Base-by-base conservation (phyloP, 2,888 invertebrate species). In the Drosophila yooni region DNA sequence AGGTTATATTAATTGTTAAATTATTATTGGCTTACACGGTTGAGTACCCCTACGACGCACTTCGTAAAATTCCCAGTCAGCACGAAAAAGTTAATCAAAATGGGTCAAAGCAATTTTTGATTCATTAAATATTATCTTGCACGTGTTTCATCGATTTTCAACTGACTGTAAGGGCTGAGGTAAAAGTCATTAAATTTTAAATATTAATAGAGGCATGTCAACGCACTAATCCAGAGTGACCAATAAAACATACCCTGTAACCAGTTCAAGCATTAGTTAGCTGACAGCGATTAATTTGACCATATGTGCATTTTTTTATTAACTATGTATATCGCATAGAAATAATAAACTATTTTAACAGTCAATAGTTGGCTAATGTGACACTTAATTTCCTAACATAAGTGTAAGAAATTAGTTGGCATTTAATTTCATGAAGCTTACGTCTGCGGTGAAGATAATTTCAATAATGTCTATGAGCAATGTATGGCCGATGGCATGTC, bases 121-220 rank as follows among this genome's bases (percentile, higher is more conserved):
- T 50, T 31, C 50, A 63, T 76, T 2, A 76, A 58, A 40, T 54
- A 51, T 63, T 18, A 31, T 25, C n/a, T 29, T 31, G 27, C 54
- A 63, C 46, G 33, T 70, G 31, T 36, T 53, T 50, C 8, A 43
- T 15, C 18, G 69, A 34, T 70, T 36, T n/a, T 34, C n/a, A 40
- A 18, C 21, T 10, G 6, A 27, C 50, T 7, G 40, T 48, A 3
- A 54, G 11, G 15, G 7, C n/a, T 38, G 33, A 46, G 29, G 51
- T 57, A 38, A 56, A 52, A 18, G 13, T 5, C 33, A 68, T 5
- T 25, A 11, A 31, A 13, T 15, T 21, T 70, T 25, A 33, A 74
- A 56, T 51, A 56, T 59, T 54, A 34, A 56, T 31, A n/a, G 13
- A 4, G 15, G 0, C 3, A 25, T 13, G 21, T 38, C 46, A 52